Conservation (phyloP, 2,113 vertebrate species). For the Lipophrys pholis region DNA sequence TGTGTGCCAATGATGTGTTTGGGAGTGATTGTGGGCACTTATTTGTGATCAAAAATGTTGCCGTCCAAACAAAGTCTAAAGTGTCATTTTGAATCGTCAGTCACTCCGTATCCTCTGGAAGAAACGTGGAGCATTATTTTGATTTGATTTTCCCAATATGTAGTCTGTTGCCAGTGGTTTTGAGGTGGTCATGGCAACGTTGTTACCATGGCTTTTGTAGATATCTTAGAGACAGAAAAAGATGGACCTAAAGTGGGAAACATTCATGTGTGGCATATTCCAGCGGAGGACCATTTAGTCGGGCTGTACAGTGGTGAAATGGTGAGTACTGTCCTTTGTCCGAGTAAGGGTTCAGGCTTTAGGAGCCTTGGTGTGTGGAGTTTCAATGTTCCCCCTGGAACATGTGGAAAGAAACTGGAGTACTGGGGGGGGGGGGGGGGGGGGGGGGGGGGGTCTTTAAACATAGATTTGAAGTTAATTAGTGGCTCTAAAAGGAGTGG, state of each 20-base stretch:
- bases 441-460: no score
- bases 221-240: slow-evolving; percentile 34
- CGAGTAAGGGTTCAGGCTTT: no score
- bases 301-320: no score
- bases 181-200: slow-evolving; percentile 74
- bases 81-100: slow-evolving; percentile 32
- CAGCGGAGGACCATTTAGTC: slow-evolving; percentile 10
- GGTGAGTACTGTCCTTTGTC: no score
- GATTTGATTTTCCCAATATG: slow-evolving; percentile 21
- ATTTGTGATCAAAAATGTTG: slow-evolving; percentile 17
- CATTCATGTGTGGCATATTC: slow-evolving; percentile 8
- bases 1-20: slow-evolving; percentile 13
- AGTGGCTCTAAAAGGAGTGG: no score
- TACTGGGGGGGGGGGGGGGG: no score
- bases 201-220: slow-evolving; percentile 72
- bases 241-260: slow-evolving; percentile 39
- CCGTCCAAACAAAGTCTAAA: slow-evolving; percentile 12
- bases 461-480: no score
- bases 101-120: slow-evolving; percentile 14
- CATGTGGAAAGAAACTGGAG: no score
- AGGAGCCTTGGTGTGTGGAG: no score
- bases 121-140: slow-evolving; percentile 12
- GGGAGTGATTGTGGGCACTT: slow-evolving; percentile 1
- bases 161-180: slow-evolving; percentile 54
- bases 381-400: no score